Conservation (phyloP, 2,113 vertebrate genomes). For the Aphyosemion australe region DNA sequence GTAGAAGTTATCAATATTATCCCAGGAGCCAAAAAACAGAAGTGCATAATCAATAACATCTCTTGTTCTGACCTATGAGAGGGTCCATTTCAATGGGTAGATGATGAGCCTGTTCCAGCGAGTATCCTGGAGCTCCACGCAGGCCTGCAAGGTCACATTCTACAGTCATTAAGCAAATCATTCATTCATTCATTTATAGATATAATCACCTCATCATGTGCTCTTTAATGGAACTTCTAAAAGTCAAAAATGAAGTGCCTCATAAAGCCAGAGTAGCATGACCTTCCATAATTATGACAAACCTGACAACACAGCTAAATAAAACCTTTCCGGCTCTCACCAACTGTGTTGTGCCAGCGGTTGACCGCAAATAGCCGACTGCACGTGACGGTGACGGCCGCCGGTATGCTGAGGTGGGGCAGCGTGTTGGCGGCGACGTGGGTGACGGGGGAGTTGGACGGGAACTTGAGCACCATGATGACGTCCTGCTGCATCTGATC, state of each 20-base stretch:
- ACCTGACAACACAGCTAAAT: not conserved
- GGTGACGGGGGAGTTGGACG: constrained; percentile 97
- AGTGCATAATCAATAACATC: no score
- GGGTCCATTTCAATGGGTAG: constrained; percentile 85
- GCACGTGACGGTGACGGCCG: constrained; percentile 97
- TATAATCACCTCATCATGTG: not conserved
- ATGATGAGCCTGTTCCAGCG: constrained; percentile 83
- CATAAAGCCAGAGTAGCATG: not conserved
- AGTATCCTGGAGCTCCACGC: constrained; percentile 82
- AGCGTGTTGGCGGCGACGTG: constrained; percentile 98
- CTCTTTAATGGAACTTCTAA: constrained; percentile 5
- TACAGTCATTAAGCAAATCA: not conserved
- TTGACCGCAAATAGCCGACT: constrained; percentile 98
- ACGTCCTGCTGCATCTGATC: constrained; percentile 99
- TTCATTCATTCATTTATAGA: not conserved
- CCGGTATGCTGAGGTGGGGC: constrained; percentile 96
- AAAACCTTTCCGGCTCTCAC: constrained; percentile 74
- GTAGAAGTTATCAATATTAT: not conserved
- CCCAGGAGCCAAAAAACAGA: no score
- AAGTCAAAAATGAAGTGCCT: no score
- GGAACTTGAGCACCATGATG: constrained; percentile 99
- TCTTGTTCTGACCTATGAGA: constrained; percentile 74
- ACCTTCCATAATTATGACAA: not conserved
- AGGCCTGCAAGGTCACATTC: constrained; percentile 67
- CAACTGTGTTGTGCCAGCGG: constrained; percentile 99